Base-by-base conservation (phyloP, 2,113 vertebrate genomes). In the Formicarius rufipectus region DNA sequence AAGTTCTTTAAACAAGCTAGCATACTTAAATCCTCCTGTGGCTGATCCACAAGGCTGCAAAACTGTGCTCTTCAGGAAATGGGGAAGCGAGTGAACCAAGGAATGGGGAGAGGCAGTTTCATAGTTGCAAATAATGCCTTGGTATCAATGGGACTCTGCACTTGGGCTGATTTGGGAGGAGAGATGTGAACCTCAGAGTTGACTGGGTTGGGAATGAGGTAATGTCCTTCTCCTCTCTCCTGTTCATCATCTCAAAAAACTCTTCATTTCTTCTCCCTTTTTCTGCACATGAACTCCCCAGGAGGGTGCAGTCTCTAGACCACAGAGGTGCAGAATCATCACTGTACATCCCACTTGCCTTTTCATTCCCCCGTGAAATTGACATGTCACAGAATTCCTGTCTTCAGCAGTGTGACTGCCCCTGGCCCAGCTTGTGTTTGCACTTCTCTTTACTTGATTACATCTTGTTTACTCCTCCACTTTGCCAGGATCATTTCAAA, bases 401-500 rank as follows among this genome's bases (percentile, higher is more conserved):
- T 74, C 50, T 86, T 90, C 9, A 11, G 40, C 72, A 83, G 22
- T 16, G n/a, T 45, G 59, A 80, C 63, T 80, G 47, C 55, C 59
- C 55, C 59, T 64, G 55, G 30, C 52, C 28, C 49, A 80, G 53
- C 59, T 74, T 86, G 31, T 8, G 4, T 73, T 63, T 42, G 33
- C 50, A 67, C 21, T 52, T 85, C 49, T 60, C 73, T 77, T 67
- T 89, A 92, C 71, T 89, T 21, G 84, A 5, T 84, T 89, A 80
- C 42, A 68, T 86, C 64, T 90, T 90, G 88, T 39, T 72, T 76
- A 86, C 77, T 90, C 74, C 68, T 92, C 52, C 33, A 67, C 21
- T 93, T 95, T 93, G 33, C 44, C 39, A 74, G 84, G 89, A 84
- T 72, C 6, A 84, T 93, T 95, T 81, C 53, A 76, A 56, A 77